phyloP scores from a whole-genome alignment of 2,113 vertebrate genomes.

The Erinaceus europaeus region DNA sequence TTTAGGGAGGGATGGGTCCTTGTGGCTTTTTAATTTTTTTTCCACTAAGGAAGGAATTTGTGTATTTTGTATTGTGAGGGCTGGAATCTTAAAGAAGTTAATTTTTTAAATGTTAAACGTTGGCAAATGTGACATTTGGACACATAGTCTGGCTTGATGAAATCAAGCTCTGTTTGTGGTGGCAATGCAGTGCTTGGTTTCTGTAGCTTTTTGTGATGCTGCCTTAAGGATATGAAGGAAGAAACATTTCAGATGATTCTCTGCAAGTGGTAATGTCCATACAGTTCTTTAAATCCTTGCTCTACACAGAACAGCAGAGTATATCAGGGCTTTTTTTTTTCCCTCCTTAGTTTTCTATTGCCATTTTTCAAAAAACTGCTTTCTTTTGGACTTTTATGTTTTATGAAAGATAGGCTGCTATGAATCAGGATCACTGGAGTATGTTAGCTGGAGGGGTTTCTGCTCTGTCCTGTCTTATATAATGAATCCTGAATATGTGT shows the following conservation, averaged over 20 bases:
- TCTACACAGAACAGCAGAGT: constrained; percentile 33
- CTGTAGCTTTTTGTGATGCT: neutral
- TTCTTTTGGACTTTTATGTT: constrained; percentile 52
- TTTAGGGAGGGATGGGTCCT: neutral
- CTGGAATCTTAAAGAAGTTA: constrained; percentile 19
- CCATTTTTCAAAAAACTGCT: constrained; percentile 45
- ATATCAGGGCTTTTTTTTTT: constrained; percentile 22
- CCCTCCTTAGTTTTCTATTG: constrained; percentile 26
- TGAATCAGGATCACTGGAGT: constrained; percentile 35
- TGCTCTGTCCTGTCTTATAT: constrained; percentile 52
- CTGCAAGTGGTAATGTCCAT: neutral
- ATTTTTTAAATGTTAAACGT: constrained; percentile 48
- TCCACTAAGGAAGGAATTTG: neutral
- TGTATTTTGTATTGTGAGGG: neutral
- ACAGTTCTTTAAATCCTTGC: constrained; percentile 25
- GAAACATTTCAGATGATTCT: constrained; percentile 5
- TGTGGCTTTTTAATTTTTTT: neutral
- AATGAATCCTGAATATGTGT: constrained; percentile 39
- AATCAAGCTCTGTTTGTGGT: neutral
- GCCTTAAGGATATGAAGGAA: constrained; percentile 20
- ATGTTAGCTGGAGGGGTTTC: constrained; percentile 42
- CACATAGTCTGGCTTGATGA: neutral
- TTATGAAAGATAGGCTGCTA: too few relatives aligned
- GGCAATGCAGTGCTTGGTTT: neutral
- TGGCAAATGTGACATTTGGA: constrained; percentile 2